Percentiles rank a stretch among this genome's conserved stretches.
phyloP scores from a whole-genome alignment of 2,797 vertebrate species.

The Cossypha heuglini region DNA sequence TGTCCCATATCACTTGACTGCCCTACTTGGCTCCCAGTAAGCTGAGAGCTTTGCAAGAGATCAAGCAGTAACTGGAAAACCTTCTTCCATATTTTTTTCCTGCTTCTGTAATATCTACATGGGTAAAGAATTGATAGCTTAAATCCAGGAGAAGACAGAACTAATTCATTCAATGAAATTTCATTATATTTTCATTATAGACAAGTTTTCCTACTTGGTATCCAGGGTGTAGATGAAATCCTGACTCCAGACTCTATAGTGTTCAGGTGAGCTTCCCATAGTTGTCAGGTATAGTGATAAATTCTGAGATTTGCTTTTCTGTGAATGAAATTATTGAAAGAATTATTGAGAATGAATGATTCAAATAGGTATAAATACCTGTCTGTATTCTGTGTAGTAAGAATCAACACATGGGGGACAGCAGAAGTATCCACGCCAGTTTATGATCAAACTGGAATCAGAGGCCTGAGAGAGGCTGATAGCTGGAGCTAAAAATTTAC shows the following conservation, averaged over 20 bases:
- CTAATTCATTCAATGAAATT: not conserved
- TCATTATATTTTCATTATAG: not conserved
- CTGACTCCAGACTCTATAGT: not conserved
- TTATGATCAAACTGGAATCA: not conserved
- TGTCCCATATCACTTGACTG: not conserved
- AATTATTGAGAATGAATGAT: not conserved
- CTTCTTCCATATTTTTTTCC: not conserved
- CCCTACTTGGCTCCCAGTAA: not conserved
- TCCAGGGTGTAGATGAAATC: not conserved
- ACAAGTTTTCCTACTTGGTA: not conserved
- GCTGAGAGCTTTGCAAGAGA: not conserved
- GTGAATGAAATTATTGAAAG: not conserved
- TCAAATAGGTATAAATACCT: not conserved
- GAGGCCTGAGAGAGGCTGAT: not conserved
- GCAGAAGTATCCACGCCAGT: not conserved
- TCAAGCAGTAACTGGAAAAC: not conserved
- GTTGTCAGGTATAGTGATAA: not conserved
- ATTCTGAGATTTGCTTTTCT: not conserved
- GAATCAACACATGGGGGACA: not conserved
- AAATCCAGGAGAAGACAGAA: not conserved
- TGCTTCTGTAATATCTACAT: not conserved
- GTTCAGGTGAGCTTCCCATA: not conserved
- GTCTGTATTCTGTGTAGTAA: not conserved
- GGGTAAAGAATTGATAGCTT: not conserved
- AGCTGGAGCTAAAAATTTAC: not conserved